Percentiles rank a stretch among this genome's conserved stretches.
These are phyloP conservation scores for Ondatra zibethicus DNA, from an alignment of 2,113 vertebrate genomes.

Conservation along the genomic window DNA sequence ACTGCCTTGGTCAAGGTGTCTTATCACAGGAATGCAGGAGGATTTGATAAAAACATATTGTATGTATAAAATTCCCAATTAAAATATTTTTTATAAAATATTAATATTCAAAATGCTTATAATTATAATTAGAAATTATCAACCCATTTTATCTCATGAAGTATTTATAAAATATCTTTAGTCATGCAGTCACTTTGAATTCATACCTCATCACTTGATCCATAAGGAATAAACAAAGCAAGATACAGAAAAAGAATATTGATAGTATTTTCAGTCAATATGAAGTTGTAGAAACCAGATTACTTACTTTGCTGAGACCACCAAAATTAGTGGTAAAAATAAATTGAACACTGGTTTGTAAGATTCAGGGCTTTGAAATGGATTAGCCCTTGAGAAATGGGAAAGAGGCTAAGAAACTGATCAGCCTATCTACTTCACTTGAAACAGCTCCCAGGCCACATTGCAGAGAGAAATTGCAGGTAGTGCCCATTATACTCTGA, in stretches of 20 bases:
- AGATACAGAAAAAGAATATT: background rate
- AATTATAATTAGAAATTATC: background rate
- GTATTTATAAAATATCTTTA: background rate
- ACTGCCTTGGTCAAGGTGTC: background rate
- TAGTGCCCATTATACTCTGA: background rate
- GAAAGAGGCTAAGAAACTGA: background rate
- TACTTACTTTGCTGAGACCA: background rate
- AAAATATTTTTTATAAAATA: background rate
- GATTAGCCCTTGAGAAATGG: background rate
- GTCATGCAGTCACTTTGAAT: background rate
- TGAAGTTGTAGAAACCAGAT: background rate
- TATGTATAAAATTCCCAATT: background rate
- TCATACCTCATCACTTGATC: background rate
- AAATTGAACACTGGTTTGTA: background rate
- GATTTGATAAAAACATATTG: background rate
- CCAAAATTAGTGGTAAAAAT: background rate
- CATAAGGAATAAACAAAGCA: background rate
- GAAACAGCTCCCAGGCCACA: background rate
- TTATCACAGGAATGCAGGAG: background rate
- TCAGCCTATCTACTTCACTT: background rate
- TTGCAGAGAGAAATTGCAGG: background rate
- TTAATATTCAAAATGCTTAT: background rate
- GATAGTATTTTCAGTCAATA: background rate
- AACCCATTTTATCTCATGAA: background rate
- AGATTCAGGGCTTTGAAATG: background rate